phyloP scores from a whole-genome alignment of 2,113 vertebrate species.

The Rattus rattus region DNA sequence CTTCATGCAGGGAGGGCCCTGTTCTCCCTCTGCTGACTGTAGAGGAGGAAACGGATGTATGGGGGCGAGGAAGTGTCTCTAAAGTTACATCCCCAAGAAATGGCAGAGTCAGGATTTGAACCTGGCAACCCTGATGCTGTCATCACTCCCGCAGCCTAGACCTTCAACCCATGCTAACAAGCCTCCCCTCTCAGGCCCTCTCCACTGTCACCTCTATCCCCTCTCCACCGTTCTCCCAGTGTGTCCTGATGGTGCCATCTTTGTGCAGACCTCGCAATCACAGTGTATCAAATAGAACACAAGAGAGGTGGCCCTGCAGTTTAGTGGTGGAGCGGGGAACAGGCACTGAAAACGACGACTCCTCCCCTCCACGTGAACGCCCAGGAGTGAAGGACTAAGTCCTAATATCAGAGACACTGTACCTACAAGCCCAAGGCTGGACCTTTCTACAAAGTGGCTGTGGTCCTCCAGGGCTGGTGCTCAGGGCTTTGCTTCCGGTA shows the following conservation, averaged over 20 bases:
- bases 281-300: neutral
- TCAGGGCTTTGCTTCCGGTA: neutral
- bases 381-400: neutral
- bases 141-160: neutral
- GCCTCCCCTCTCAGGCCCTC: neutral
- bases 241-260: neutral
- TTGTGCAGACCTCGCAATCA: neutral
- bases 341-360: neutral
- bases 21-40: neutral
- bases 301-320: neutral
- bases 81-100: neutral
- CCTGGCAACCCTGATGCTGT: neutral
- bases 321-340: no score
- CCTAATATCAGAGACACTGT: neutral
- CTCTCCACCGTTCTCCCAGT: neutral
- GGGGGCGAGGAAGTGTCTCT: no score
- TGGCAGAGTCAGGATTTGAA: neutral
- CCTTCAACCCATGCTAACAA: neutral
- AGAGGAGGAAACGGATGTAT: no score
- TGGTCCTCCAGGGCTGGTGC: neutral
- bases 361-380: neutral
- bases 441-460: neutral
- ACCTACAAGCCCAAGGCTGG: neutral
- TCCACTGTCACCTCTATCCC: no score
- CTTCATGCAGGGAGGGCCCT: neutral